Base-by-base conservation (phyloP, 2,797 vertebrate genomes). In the Hydrocynus forskahlii region DNA sequence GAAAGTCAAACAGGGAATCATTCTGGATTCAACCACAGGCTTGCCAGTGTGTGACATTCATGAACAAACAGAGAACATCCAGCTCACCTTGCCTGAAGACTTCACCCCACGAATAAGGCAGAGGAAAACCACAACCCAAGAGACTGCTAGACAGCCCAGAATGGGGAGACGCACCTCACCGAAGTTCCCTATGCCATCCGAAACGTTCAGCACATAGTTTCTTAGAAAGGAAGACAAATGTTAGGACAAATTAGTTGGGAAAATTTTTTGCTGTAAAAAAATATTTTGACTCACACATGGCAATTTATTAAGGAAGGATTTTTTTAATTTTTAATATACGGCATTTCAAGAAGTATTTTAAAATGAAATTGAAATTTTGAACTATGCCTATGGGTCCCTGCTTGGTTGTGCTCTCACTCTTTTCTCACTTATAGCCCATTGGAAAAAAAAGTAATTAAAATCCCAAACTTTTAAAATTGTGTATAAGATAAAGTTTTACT, bases 71-170 rank as follows among this genome's bases (percentile, higher is more conserved):
- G 60, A 73, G 9, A 14, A 21, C 35, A 54, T 69, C 43, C 21
- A 55, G 78, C 92, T 92, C 91, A 96, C 98, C 95, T 99, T 99
- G 87, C 98, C 98, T 1, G 98, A 99, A 71, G 98, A 99, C 91
- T 99, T 99, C 87, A 99, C 97, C 0, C 98, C 98, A 82, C 94
- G 95, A 91, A 99, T 97, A 90, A 99, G 97, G 91, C 98, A 99
- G 88, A 99, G 97, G 91, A 99, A 99, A 86, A 99, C 98, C 0
- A 99, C 97, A 3, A 96, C 77, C 98, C 98, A 99, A 87, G 98
- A 98, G 68, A 99, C 72, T 0, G 95, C 96, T 0, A 99, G 93
- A 88, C 98, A 99, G 81, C 97, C 98, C 43, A 99, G 93, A 68
- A 99, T 95, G 6, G 98, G 97, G 25, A 99, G 92, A 55, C 96